These are phyloP conservation scores for Rattus rattus DNA, from an alignment of 2,113 vertebrate species.

Conservation along the genomic window DNA sequence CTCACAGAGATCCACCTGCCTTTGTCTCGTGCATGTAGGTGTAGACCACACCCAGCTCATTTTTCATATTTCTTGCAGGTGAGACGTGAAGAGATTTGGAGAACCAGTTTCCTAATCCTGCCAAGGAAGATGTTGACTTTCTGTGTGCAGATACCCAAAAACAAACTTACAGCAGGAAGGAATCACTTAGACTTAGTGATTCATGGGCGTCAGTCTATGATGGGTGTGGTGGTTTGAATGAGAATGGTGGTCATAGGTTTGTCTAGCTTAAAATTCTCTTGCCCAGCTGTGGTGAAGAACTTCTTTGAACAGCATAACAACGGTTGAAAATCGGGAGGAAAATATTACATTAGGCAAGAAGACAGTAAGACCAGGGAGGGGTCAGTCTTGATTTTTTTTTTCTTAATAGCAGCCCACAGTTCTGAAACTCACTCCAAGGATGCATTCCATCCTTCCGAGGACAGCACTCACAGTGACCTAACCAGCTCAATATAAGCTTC, in stretches of 20 bases:
- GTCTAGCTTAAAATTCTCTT: background rate
- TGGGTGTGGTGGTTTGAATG: background rate
- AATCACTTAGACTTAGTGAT: background rate
- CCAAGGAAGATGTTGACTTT: background rate
- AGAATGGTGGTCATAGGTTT: background rate
- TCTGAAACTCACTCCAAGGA: background rate
- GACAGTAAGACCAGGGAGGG: background rate
- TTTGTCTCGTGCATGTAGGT: no score
- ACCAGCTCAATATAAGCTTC: background rate
- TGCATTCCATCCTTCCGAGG: background rate
- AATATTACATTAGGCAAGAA: background rate
- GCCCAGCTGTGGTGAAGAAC: background rate
- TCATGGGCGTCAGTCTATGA: background rate
- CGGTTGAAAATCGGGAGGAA: background rate
- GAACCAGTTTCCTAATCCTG: background rate
- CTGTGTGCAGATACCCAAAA: background rate
- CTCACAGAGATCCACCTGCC: no score
- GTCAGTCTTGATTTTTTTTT: background rate
- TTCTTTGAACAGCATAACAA: background rate
- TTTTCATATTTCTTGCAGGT: background rate
- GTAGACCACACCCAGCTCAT: background rate
- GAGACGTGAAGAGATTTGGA: background rate
- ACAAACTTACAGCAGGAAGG: background rate
- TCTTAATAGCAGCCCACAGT: background rate
- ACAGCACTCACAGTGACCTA: background rate